These are phyloP conservation scores for Microplitis deprimator DNA, from an alignment of 2,888 invertebrate species.

Conservation along the genomic window DNA sequence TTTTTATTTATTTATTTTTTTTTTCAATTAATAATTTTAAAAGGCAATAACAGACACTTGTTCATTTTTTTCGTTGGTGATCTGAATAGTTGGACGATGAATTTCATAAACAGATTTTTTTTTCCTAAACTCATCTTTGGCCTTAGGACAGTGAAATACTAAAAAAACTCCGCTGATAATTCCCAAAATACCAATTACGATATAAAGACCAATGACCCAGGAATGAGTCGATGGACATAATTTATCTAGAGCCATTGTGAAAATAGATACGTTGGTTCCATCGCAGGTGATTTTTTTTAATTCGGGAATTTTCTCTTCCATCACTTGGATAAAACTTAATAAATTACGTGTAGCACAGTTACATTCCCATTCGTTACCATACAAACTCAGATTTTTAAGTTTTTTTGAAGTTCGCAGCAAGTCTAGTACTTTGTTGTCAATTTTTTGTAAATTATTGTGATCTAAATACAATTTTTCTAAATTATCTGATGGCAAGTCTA, in stretches of 20 bases:
- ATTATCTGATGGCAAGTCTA: conserved; percentile 17
- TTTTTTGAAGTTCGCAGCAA: conserved; percentile 71
- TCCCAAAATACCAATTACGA: conserved; percentile 63
- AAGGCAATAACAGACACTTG: too few relatives aligned
- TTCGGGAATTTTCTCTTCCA: conserved; percentile 59
- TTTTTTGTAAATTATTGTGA: conserved; percentile 73
- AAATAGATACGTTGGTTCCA: conserved; percentile 46
- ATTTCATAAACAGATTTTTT: not conserved
- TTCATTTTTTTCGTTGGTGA: too few relatives aligned
- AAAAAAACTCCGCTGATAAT: conserved; percentile 42
- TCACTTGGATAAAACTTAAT: conserved; percentile 74
- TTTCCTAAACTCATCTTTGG: not conserved
- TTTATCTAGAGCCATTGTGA: conserved; percentile 57
- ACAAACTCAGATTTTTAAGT: conserved; percentile 73
- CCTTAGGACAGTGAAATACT: conserved; percentile 71
- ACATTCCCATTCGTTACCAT: conserved; percentile 81
- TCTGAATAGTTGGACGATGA: too few relatives aligned
- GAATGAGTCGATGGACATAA: conserved; percentile 45
- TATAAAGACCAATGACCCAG: conserved; percentile 60
- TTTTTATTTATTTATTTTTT: too few relatives aligned
- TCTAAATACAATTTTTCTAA: conserved; percentile 73
- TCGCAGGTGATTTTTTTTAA: conserved; percentile 53
- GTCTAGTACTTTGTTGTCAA: conserved; percentile 71
- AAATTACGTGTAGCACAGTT: conserved; percentile 77
- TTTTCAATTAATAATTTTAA: too few relatives aligned